Evolutionary conservation across 92 coral and sea anemone genomes (phyloP), one percentile per base, ranked within the genome.

Genomic region (Phenganax subtilis): DNA sequence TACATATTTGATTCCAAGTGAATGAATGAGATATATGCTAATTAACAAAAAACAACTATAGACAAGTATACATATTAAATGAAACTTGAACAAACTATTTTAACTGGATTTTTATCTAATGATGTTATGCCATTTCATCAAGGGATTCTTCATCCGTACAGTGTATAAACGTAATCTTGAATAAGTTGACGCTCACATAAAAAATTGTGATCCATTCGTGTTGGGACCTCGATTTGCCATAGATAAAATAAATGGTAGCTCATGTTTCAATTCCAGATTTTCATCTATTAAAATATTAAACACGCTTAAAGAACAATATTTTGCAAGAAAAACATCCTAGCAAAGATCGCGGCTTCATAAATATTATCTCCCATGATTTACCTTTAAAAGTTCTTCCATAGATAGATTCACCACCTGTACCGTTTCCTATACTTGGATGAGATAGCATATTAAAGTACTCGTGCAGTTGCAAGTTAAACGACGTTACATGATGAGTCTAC

Each of bases 151-250:
- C 47, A 37, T 37, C 47, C 5, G 47, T 5, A 37, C 5, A 37
- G 47, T 37, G 25, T 20, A 20, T 20, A 20, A 20, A 37, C 47
- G 5, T 37, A 37, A 37, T 37, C 47, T 37, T 37, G 47, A 37
- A 37, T 37, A 37, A 37, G 11, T 14, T 20, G 59, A 47, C 53
- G 82, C 97, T 87, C 83, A 94, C 98, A 94, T 92, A 59, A 94
- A 94, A 86, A 94, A 94, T 90, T 94, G 98, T 10, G 98, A 94
- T 55, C 98, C 98, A 77, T 94, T 94, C 6, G 98, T 94, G 87
- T 94, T 92, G 17, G 98, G 97, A 9, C 98, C 98, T 80, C 98
- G 89, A 89, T 94, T 94, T 7, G 98, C 98, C 98, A 94, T 94
- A 52, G 98, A 94, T 31, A 94, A 76, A 77, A 94, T 58, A 91